Base-by-base conservation (phyloP, 2,113 vertebrate species). In the Chinchilla lanigera region DNA sequence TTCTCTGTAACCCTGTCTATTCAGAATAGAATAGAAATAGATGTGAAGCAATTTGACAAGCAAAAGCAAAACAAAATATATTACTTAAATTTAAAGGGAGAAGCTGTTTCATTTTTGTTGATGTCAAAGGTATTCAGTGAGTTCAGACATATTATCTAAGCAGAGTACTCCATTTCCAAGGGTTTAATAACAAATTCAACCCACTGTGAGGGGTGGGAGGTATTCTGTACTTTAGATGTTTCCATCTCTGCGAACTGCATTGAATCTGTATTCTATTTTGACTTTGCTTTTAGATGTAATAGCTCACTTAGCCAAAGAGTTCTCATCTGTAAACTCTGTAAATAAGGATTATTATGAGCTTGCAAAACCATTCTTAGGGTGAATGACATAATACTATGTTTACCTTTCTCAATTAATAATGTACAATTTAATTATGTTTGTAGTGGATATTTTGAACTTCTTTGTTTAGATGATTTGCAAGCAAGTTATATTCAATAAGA, bases 1-100 rank as follows among this genome's bases (percentile, higher is more conserved):
- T 83, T 87, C 16, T n/a, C 77, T 91, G 1, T 63, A 80, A 92
- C 19, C 5, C 14, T 65, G 50, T 44, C 20, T 54, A 35, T 10
- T 35, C 26, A 73, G n/a, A 73, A 71, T 86, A 47, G 20, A 82
- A 28, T 95, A 86, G 58, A 93, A 85, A 61, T 58, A 71, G 71
- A 75, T 7, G 89, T 7, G 47, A 44, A 69, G 4, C 86, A 22
- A 17, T 22, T 7, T 14, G 50, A 12, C 4, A 26, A 73, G 5
- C 28, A 77, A 73, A 89, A 69, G 5, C 3, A 86, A 94, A 67
- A 47, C 3, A 56, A 35, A 69, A 22, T 16, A 17, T 73, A 84
- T 60, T 84, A 1, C 17, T 78, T 73, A 94, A 58, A 60, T 38
- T 41, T 52, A 61, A 95, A 80, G 44, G 10, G 14, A 93, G 84